phyloP scores from a whole-genome alignment of 2,888 invertebrate genomes.

The Imbricaverruca yamaguchii region DNA sequence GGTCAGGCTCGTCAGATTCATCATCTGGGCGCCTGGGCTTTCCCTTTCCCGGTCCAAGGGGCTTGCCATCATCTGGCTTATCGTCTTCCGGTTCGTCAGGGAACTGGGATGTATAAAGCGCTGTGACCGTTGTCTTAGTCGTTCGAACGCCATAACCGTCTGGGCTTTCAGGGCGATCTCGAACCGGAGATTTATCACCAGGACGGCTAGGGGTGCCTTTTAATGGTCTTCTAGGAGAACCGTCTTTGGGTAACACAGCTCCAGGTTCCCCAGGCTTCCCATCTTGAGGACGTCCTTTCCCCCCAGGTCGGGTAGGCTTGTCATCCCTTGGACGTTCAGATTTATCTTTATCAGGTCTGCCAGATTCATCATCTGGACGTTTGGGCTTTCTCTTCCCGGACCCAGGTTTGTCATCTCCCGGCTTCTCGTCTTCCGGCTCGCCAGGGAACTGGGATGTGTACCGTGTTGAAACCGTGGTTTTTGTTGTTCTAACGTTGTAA shows the following conservation, averaged over 20 bases:
- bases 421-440: not conserved
- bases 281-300: not conserved
- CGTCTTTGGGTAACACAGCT: not conserved
- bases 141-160: not conserved
- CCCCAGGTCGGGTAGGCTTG: not conserved
- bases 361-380: not conserved
- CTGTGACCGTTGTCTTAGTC: not conserved
- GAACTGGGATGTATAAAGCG: not conserved
- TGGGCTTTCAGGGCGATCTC: not conserved
- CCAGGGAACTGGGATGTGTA: not conserved
- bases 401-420: slow-evolving; percentile 5
- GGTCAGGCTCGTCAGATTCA: not conserved
- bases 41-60: not conserved
- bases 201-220: not conserved
- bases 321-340: not conserved
- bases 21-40: not conserved
- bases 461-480: not conserved
- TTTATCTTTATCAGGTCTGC: not conserved
- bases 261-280: not conserved
- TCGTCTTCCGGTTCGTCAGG: not conserved
- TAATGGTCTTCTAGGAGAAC: not conserved
- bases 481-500: not conserved
- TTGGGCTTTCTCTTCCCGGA: not conserved
- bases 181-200: not conserved
- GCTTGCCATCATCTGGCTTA: not conserved